Base-by-base conservation (phyloP, 35 echinoderm and acorn worm species). In the Apostichopus japonicus region DNA sequence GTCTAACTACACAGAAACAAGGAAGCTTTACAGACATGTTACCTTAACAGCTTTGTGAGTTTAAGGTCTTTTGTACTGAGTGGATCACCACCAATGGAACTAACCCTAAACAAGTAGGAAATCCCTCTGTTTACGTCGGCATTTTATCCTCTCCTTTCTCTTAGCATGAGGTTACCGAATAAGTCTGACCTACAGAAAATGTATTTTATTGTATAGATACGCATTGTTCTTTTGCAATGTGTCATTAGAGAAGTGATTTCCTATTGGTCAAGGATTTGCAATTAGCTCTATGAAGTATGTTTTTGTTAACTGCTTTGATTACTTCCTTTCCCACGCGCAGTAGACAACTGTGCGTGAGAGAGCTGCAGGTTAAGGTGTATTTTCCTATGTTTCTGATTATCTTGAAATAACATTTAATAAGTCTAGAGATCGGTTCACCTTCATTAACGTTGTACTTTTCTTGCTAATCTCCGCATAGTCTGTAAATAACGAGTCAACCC, bases 231-330 rank as follows among this genome's bases (percentile, higher is more conserved):
- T 89, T 15, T n/a, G 56, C 86, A 65, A 65, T 65, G 23, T 65
- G 86, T 89, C 86, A 33, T 73, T 73, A 89, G 86, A 89, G 61
- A 72, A 63, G 63, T 33, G 67, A 89, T 72, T 89, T 89, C 86
- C 86, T 89, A 89, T 89, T 89, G 86, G 86, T 89, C 86, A 72
- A 89, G 86, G 86, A 73, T 89, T 72, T 89, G 62, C 63, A 73
- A 89, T 89, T 89, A 89, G 86, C 86, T 25, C 67, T 89, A 4
- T 89, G 86, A 73, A 89, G 56, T 65, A 89, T 71, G 86, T 89
- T 89, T 89, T 89, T 65, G 67, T 73, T 72, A 72, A 89, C 5
- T 24, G 23, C 23, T 89, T 89, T 16, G 22, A 89, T 89, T 89
- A 65, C 56, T 89, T 89, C 86, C 86, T 67, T 89, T 89, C 86